These are phyloP conservation scores for Elachura formosa DNA, from an alignment of 2,113 vertebrate genomes.

Conservation along the genomic window DNA sequence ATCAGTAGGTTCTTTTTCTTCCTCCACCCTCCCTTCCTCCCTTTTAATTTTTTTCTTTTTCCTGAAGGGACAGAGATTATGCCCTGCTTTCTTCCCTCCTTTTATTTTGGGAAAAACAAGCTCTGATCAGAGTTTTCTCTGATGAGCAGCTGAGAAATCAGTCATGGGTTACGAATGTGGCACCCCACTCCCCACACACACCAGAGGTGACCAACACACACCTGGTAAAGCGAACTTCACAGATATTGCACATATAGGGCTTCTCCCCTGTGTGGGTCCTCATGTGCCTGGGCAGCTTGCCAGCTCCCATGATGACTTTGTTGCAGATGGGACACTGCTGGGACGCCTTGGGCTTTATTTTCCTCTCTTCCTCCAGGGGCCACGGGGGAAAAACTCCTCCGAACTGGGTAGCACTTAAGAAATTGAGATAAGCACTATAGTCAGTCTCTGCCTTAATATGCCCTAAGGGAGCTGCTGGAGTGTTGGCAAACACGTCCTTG, in stretches of 20 bases:
- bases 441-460: conserved; percentile 91
- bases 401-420: conserved; percentile 88
- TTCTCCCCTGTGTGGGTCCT: conserved; percentile 97
- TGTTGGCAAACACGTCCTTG: conserved; percentile 82
- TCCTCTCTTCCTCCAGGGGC: conserved; percentile 94
- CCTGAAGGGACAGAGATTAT: neutral
- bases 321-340: conserved; percentile 98
- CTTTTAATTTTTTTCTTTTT: neutral
- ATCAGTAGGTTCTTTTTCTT: neutral
- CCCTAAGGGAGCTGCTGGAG: conserved; percentile 75
- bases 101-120: neutral
- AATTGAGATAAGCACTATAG: conserved; percentile 91
- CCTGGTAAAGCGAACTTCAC: conserved; percentile 98
- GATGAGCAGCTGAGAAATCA: neutral
- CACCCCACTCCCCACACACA: rapidly evolving
- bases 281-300: conserved; percentile 97
- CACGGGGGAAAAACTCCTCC: conserved; percentile 90
- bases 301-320: conserved; percentile 97
- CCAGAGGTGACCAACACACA: conserved; percentile 46
- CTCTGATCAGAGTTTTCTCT: neutral
- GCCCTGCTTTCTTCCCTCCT: neutral
- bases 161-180: neutral
- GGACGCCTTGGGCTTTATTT: conserved; percentile 96
- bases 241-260: conserved; percentile 98
- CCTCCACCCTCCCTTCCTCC: neutral